phyloP scores from a whole-genome alignment of 2,888 invertebrate genomes.

The Leptarthrus brevirostris region DNA sequence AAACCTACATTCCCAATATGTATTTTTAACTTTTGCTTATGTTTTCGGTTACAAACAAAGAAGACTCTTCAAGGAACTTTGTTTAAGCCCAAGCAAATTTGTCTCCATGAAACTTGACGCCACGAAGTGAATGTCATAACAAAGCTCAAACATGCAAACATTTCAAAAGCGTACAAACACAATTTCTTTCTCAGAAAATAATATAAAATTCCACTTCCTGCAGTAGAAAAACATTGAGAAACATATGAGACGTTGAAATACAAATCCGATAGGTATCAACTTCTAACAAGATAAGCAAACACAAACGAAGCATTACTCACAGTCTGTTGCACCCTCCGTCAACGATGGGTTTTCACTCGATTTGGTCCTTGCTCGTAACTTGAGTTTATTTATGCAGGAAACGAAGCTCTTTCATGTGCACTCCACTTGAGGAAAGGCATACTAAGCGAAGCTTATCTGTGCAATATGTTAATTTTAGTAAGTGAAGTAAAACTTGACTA shows the following conservation, averaged over 20 bases:
- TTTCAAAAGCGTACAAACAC: too few relatives aligned
- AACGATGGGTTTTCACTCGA: neutral
- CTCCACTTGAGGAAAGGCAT: slow-evolving; percentile 4
- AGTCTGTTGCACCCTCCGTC: slow-evolving; percentile 23
- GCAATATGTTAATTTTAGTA: slow-evolving; percentile 13
- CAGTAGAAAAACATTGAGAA: slow-evolving; percentile 17
- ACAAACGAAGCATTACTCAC: slow-evolving; percentile 22
- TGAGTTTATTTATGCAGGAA: slow-evolving; percentile 22
- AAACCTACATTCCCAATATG: too few relatives aligned
- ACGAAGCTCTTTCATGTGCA: slow-evolving; percentile 16
- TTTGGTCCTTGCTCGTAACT: slow-evolving; percentile 18
- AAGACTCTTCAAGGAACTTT: too few relatives aligned
- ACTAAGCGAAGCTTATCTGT: neutral
- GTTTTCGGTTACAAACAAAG: too few relatives aligned
- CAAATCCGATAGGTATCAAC: slow-evolving; percentile 26
- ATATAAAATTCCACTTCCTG: too few relatives aligned
- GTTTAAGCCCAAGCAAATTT: too few relatives aligned
- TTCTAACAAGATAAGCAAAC: slow-evolving; percentile 23
- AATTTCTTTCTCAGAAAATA: too few relatives aligned
- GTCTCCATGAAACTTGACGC: too few relatives aligned
- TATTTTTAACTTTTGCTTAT: too few relatives aligned
- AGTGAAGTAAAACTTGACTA: too few relatives aligned
- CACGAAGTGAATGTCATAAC: too few relatives aligned
- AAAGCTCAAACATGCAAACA: too few relatives aligned
- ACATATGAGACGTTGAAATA: slow-evolving; percentile 17